Evolutionary conservation across 1,140 invertebrate species (phyloP).

Genomic region (Alviniconcha marisindica): DNA sequence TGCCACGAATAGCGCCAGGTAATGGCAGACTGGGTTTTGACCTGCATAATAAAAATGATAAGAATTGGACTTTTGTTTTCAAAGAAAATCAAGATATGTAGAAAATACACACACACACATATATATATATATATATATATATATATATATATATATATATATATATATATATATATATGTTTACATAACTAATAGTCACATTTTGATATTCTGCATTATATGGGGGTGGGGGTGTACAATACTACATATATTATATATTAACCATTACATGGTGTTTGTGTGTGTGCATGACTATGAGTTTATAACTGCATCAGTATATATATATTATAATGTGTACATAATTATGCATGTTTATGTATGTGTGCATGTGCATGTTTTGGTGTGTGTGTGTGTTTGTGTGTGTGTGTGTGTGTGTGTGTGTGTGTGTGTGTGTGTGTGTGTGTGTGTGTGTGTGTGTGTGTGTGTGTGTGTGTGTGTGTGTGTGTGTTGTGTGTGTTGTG

Average conservation of each 20-base stretch:
- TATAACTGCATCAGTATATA: not conserved
- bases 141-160: not conserved
- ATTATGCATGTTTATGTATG: not conserved
- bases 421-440: not conserved
- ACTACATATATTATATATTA: not conserved
- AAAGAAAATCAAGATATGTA: too few species aligned
- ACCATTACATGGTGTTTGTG: not conserved
- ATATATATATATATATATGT: not conserved
- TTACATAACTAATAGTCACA: not conserved
- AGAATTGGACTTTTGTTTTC: too few species aligned
- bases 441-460: not conserved
- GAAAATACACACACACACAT: not conserved
- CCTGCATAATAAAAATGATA: not conserved
- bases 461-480: conserved; percentile 3
- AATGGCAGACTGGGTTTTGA: conserved; percentile 46
- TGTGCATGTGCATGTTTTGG: not conserved
- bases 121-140: not conserved
- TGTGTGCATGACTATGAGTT: not conserved
- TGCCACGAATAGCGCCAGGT: conserved; percentile 54
- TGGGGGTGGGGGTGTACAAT: too few species aligned
- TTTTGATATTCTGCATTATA: not conserved
- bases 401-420: conserved; percentile 12
- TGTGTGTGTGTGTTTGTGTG: not conserved
- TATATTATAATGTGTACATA: not conserved
- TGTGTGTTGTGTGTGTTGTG: not conserved